phyloP scores from a whole-genome alignment of 2,797 vertebrate genomes.

The Argyrosomus regius region DNA sequence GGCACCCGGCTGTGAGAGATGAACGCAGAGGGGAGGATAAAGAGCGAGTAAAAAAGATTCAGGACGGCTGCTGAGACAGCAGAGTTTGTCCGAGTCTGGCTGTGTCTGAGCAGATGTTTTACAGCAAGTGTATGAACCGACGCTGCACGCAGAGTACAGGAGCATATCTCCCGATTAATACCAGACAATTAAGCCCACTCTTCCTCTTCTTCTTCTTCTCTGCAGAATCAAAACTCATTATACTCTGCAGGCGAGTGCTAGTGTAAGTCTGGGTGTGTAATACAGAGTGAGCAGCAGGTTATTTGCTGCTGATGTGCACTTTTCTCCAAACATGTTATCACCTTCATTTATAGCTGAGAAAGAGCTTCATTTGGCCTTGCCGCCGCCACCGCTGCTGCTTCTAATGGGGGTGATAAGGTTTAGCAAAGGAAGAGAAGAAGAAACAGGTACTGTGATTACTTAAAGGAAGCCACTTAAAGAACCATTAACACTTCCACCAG shows the following conservation, averaged over 20 bases:
- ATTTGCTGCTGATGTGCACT: constrained; percentile 39
- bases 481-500: not conserved
- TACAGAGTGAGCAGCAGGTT: constrained; percentile 23
- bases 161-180: constrained; percentile 46
- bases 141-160: not conserved
- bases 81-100: constrained; percentile 26
- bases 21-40: constrained; percentile 33
- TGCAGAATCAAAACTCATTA: constrained; percentile 49
- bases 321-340: constrained; percentile 49
- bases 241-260: constrained; percentile 25
- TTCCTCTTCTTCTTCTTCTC: constrained; percentile 6
- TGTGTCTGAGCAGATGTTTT: constrained; percentile 38
- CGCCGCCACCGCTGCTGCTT: not conserved
- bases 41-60: constrained; percentile 6
- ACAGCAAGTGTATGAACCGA: not conserved
- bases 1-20: constrained; percentile 36
- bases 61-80: constrained; percentile 60
- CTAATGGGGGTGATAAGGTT: constrained; percentile 5
- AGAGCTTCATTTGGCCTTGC: constrained; percentile 5
- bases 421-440: not conserved
- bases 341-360: constrained; percentile 14
- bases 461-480: constrained; percentile 3
- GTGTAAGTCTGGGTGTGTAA: constrained; percentile 5
- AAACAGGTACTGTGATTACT: not conserved
- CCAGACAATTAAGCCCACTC: constrained; percentile 55